Conservation (phyloP, 2,888 invertebrate genomes). For the Nephrocerus scutellatus region DNA sequence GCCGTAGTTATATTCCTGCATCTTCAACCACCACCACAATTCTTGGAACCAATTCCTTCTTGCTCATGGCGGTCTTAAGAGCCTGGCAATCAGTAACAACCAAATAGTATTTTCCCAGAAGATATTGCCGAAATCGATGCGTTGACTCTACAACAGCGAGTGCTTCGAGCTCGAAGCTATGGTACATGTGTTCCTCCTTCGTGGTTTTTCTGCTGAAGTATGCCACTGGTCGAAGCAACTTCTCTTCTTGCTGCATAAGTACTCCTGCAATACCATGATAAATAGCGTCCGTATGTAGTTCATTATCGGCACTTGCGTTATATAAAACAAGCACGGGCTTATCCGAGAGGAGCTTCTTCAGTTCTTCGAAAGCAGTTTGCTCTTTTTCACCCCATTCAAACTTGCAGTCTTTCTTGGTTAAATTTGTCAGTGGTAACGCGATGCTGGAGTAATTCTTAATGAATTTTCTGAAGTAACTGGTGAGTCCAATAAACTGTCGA, state of each 20-base stretch:
- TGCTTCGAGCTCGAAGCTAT: constrained; percentile 17
- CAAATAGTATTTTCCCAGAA: too few relatives aligned
- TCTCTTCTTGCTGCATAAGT: too few relatives aligned
- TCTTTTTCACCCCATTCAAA: constrained; percentile 18
- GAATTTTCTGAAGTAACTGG: constrained; percentile 30
- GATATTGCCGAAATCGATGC: too few relatives aligned
- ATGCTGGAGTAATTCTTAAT: constrained; percentile 19
- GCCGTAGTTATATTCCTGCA: constrained; percentile 7
- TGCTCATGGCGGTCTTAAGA: constrained; percentile 3
- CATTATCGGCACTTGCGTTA: too few relatives aligned
- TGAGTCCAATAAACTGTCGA: constrained; percentile 29
- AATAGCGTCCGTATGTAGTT: too few relatives aligned
- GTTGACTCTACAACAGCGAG: too few relatives aligned
- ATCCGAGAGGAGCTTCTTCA: too few relatives aligned
- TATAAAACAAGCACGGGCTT: too few relatives aligned
- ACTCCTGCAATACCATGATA: too few relatives aligned
- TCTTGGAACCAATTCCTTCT: constrained; percentile 3
- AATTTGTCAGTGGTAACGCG: constrained; percentile 18
- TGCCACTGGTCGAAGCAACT: too few relatives aligned
- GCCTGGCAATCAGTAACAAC: constrained; percentile 15
- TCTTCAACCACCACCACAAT: constrained; percentile 7
- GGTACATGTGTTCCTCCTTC: constrained; percentile 27
- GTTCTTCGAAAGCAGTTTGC: constrained; percentile 18
- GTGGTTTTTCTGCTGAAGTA: constrained; percentile 27
- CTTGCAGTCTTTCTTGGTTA: background rate